These are phyloP conservation scores for Macrophya alboannulata DNA, from an alignment of 2,888 invertebrate genomes.

Conservation along the genomic window DNA sequence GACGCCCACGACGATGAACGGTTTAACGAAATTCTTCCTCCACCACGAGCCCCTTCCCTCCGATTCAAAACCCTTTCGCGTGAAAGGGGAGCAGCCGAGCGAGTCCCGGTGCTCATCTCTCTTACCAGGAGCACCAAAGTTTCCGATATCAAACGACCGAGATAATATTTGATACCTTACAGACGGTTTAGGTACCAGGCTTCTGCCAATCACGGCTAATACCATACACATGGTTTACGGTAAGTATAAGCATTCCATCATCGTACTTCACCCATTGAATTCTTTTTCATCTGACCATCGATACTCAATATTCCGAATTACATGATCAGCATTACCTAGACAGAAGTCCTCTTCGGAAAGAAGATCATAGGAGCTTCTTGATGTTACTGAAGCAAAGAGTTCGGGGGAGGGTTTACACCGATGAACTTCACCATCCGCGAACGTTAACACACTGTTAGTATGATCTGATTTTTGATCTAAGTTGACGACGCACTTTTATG, in stretches of 20 bases:
- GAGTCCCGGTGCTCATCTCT: conserved; percentile 16
- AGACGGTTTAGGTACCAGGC: background rate
- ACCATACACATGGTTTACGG: conserved; percentile 14
- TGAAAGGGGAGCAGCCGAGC: conserved; percentile 51
- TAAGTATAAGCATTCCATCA: background rate
- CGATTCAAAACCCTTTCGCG: conserved; percentile 59
- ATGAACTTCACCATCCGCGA: conserved; percentile 38
- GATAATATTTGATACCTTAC: conserved; percentile 39
- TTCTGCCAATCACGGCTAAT: background rate
- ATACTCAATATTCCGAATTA: background rate
- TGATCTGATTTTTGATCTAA: background rate
- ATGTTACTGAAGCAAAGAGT: background rate
- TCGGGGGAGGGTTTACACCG: background rate
- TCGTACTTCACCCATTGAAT: background rate
- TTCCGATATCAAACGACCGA: conserved; percentile 44
- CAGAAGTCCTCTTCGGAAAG: background rate
- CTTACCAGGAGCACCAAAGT: conserved; percentile 38
- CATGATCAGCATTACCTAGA: conserved; percentile 16
- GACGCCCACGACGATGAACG: conserved; percentile 62
- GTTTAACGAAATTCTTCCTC: conserved; percentile 68
- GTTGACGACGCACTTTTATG: conserved; percentile 21
- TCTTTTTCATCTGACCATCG: background rate
- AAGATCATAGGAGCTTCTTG: background rate
- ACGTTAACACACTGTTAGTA: conserved; percentile 9
- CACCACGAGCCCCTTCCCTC: conserved; percentile 44